Evolutionary conservation across 2,113 vertebrate genomes (phyloP).

Genomic region (Parotia lawesii): DNA sequence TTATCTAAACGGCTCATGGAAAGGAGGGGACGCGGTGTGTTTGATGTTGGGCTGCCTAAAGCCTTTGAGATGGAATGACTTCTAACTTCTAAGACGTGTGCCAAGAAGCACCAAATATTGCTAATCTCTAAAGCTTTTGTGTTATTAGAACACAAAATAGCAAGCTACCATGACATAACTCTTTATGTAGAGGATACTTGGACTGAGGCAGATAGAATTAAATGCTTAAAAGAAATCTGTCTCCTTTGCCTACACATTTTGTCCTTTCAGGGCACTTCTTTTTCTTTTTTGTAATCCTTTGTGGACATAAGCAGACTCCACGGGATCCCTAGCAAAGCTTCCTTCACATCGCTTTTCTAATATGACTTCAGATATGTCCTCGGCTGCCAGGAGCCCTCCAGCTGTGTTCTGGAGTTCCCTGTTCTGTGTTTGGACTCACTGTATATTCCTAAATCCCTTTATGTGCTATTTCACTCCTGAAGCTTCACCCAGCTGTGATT

Average conservation of each 20-base stretch:
- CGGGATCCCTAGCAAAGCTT: not conserved
- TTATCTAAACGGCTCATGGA: not conserved
- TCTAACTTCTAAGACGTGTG: not conserved
- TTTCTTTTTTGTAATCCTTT: not conserved
- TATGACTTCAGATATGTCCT: not conserved
- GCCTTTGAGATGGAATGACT: not conserved
- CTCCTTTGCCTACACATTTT: not conserved
- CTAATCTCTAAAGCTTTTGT: not conserved
- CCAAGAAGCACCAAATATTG: constrained; percentile 6
- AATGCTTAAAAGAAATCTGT: not conserved
- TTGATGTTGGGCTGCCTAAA: constrained; percentile 36
- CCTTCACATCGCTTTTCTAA: not conserved
- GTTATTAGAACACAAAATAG: not conserved
- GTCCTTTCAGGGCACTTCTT: not conserved
- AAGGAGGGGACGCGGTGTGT: fast-evolving
- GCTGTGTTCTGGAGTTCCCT: not conserved
- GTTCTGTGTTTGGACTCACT: not conserved
- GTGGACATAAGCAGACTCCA: not conserved
- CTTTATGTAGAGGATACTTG: not conserved
- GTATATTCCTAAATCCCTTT: not conserved
- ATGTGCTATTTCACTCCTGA: not conserved
- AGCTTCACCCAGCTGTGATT: not conserved
- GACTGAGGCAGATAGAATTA: not conserved
- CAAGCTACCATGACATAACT: not conserved
- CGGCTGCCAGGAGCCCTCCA: not conserved